Conservation (phyloP, 2,797 vertebrate species). For the Champsocephalus esox region DNA sequence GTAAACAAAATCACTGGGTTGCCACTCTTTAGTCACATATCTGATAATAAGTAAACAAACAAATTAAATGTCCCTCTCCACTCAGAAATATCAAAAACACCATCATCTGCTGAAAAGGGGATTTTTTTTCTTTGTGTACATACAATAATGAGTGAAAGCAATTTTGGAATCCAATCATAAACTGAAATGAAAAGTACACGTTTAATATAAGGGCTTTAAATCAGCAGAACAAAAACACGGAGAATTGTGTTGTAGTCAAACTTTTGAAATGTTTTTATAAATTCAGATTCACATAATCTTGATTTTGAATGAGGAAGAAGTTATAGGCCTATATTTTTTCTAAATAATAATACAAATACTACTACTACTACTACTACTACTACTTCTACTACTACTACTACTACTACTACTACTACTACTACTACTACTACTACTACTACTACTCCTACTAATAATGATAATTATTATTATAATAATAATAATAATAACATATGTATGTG, state of each 20-base stretch:
- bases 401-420: too few relatives aligned
- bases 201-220: neutral
- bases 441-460: too few relatives aligned
- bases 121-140: neutral
- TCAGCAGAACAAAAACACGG: neutral
- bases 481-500: too few relatives aligned
- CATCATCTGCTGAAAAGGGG: neutral
- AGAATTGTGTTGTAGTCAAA: neutral
- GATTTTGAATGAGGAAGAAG: neutral
- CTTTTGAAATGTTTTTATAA: neutral
- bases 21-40: slow-evolving; percentile 3
- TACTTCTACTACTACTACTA: too few relatives aligned
- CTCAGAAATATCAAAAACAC: neutral
- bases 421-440: too few relatives aligned
- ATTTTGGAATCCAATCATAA: neutral
- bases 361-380: too few relatives aligned
- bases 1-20: slow-evolving; percentile 34
- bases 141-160: neutral
- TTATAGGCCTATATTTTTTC: neutral
- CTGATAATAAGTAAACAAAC: neutral
- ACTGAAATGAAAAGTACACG: neutral
- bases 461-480: too few relatives aligned
- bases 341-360: neutral
- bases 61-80: neutral
- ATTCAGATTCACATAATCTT: neutral